Percentiles rank a stretch among this genome's conserved stretches.
These are phyloP conservation scores for Anableps anableps DNA, from an alignment of 2,797 vertebrate species.

Conservation along the genomic window DNA sequence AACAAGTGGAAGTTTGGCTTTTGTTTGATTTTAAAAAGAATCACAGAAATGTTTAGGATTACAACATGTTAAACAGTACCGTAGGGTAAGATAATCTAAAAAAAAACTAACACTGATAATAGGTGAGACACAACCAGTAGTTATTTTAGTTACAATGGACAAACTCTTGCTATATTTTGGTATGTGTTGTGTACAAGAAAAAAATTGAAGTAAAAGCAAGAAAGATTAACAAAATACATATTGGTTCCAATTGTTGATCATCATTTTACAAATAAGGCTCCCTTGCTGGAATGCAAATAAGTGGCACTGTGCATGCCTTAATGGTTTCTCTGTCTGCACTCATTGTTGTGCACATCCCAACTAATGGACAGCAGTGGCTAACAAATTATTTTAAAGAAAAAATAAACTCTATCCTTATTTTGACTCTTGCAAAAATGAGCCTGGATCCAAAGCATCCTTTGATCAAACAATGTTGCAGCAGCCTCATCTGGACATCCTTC, in stretches of 20 bases:
- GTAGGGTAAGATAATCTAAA: background rate
- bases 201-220: background rate
- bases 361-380: background rate
- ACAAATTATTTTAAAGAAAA: background rate
- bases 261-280: background rate
- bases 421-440: background rate
- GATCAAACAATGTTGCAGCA: background rate
- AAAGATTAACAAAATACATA: background rate
- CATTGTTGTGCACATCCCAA: background rate
- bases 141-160: background rate
- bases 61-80: background rate
- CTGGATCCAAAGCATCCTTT: background rate
- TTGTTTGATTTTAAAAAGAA: background rate
- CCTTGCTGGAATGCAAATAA: background rate
- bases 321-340: background rate
- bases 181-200: background rate
- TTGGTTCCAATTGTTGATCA: background rate
- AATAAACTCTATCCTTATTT: background rate
- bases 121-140: background rate
- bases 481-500: conserved; percentile 4
- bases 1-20: background rate
- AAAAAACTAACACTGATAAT: background rate
- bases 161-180: background rate
- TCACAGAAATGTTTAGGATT: background rate
- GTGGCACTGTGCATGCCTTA: background rate